Conservation (phyloP, 1,140 invertebrate species). For the Pachyrhynchus sulphureomaculatus region DNA sequence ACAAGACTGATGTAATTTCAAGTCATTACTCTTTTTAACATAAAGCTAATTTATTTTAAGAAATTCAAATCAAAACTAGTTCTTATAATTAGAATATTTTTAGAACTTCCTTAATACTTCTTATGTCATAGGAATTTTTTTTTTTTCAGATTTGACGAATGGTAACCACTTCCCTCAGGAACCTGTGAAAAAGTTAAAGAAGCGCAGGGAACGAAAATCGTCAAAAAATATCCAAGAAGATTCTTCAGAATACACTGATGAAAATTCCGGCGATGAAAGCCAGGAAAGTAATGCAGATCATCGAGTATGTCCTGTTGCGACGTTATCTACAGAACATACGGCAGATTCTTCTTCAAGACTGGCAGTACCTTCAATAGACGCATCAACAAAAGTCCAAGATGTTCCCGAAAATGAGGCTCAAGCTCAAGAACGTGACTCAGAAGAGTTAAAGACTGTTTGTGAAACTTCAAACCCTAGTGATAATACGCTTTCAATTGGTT, state of each 20-base stretch:
- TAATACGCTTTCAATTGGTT: not conserved
- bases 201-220: slow-evolving; percentile 41
- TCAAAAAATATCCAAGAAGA: slow-evolving; percentile 34
- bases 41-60: not conserved
- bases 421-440: not conserved
- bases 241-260: slow-evolving; percentile 39
- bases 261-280: slow-evolving; percentile 20
- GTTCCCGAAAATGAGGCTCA: not conserved
- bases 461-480: not conserved
- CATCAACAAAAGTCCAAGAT: not conserved
- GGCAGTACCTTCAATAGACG: not conserved
- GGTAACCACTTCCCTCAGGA: slow-evolving; percentile 2
- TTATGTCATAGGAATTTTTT: slow-evolving; percentile 3
- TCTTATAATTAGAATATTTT: not conserved
- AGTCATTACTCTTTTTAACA: not conserved
- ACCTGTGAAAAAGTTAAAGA: slow-evolving; percentile 39
- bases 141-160: slow-evolving; percentile 24
- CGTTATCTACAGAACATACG: too few relatives aligned
- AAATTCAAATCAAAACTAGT: not conserved
- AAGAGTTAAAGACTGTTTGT: slow-evolving; percentile 12
- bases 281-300: not conserved
- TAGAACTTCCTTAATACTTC: too few relatives aligned
- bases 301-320: too few relatives aligned
- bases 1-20: not conserved
- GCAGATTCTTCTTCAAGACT: too few relatives aligned